phyloP scores from a whole-genome alignment of 2,888 invertebrate species.

The Keiferia lycopersicella region DNA sequence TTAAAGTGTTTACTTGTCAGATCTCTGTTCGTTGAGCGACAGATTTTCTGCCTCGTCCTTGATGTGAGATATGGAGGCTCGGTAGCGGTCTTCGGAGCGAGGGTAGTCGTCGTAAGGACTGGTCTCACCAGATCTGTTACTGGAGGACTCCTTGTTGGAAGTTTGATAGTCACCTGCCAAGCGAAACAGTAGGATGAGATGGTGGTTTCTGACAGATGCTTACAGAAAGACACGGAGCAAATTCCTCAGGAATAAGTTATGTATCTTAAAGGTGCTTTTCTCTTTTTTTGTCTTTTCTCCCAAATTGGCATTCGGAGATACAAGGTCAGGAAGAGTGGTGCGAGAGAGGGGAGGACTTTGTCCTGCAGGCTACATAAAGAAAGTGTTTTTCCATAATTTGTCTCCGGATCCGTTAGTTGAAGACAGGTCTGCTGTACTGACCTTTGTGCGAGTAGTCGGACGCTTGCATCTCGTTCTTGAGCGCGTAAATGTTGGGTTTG shows the following conservation, averaged over 20 bases:
- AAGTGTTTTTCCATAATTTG: no score
- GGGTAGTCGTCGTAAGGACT: constrained; percentile 75
- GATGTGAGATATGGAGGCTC: constrained; percentile 69
- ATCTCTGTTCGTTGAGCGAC: constrained; percentile 76
- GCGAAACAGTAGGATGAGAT: background rate
- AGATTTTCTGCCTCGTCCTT: constrained; percentile 78
- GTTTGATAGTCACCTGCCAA: constrained; percentile 61
- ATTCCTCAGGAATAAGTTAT: no score
- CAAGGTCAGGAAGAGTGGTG: no score
- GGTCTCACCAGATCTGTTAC: constrained; percentile 70
- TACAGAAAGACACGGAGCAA: background rate
- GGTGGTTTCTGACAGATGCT: no score
- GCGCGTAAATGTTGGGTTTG: constrained; percentile 74
- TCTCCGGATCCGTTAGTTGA: no score
- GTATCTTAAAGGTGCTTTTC: no score
- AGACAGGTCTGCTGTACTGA: constrained; percentile 38
- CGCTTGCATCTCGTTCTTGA: constrained; percentile 76
- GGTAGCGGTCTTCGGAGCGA: constrained; percentile 66
- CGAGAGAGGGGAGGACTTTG: no score
- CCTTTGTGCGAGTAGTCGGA: constrained; percentile 77
- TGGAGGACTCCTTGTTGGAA: constrained; percentile 68
- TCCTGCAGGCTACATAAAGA: no score
- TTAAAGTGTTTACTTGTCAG: constrained; percentile 71
- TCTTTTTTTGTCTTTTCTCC: no score
- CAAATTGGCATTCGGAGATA: no score